These are phyloP conservation scores for Melanostigma gelatinosum DNA, from an alignment of 2,113 vertebrate genomes.

Conservation along the genomic window DNA sequence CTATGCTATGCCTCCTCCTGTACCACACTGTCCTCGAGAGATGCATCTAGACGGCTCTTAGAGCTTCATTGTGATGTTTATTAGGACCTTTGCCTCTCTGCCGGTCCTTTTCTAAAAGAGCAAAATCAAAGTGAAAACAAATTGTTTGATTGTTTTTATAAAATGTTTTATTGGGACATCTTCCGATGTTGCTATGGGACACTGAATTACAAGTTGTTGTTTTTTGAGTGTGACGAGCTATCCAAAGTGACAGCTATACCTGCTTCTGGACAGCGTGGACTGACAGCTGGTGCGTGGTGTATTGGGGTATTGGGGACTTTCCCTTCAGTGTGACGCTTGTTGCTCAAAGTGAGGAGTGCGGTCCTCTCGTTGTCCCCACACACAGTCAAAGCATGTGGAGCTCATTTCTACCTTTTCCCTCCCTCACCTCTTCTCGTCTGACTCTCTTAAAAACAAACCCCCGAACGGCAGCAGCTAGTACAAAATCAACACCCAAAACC, in stretches of 20 bases:
- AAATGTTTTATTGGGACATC: not conserved
- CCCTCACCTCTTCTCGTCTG: conserved; percentile 58
- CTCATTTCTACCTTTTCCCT: conserved; percentile 77
- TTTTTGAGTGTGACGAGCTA: not conserved
- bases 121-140: not conserved
- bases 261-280: not conserved
- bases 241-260: conserved; percentile 19
- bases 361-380: conserved; percentile 41
- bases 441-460: conserved; percentile 69
- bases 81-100: not conserved
- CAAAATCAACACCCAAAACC: conserved; percentile 49
- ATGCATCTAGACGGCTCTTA: conserved; percentile 25
- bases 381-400: conserved; percentile 83
- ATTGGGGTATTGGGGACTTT: not conserved
- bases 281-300: conserved; percentile 29
- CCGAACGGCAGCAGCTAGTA: conserved; percentile 65
- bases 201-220: not conserved
- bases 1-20: conserved; percentile 70
- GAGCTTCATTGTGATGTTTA: not conserved
- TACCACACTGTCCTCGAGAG: conserved; percentile 47
- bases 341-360: conserved; percentile 6
- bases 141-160: not conserved
- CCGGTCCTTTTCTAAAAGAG: not conserved
- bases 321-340: not conserved
- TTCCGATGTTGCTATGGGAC: not conserved